Conservation (phyloP, 2,888 invertebrate species). For the Philereme vetulata region DNA sequence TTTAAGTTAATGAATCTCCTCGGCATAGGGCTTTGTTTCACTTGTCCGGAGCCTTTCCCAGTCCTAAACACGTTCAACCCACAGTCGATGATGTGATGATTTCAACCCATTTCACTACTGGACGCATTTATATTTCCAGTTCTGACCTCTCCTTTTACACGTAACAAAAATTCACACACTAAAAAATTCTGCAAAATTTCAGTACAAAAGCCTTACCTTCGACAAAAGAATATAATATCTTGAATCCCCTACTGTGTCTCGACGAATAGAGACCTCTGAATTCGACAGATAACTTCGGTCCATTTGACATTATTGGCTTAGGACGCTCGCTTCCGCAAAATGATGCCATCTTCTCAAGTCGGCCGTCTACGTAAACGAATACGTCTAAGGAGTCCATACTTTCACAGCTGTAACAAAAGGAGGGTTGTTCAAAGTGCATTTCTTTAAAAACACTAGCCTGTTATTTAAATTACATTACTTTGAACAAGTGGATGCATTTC, state of each 20-base stretch:
- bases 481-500: slow-evolving; percentile 10
- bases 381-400: slow-evolving; percentile 91
- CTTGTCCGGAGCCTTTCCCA: no score
- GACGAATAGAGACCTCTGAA: slow-evolving; percentile 91
- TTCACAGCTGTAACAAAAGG: slow-evolving; percentile 87
- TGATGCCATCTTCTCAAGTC: slow-evolving; percentile 93
- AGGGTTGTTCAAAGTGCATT: slow-evolving; percentile 36
- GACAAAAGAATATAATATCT: slow-evolving; percentile 93
- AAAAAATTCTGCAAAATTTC: background rate
- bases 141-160: no score
- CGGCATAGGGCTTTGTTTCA: no score
- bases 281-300: slow-evolving; percentile 92
- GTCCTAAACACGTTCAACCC: no score
- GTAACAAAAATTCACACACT: no score
- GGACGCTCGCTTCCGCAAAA: slow-evolving; percentile 94
- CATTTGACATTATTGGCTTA: slow-evolving; percentile 96
- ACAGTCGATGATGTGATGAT: no score
- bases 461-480: slow-evolving; percentile 32
- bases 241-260: slow-evolving; percentile 92
- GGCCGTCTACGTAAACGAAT: slow-evolving; percentile 91
- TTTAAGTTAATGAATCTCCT: no score
- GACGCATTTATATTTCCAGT: no score
- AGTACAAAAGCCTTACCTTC: slow-evolving; percentile 75
- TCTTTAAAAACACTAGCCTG: no score
- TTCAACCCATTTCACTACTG: no score